Evolutionary conservation across 2,888 invertebrate genomes (phyloP).

Genomic region (Plebejus melissa): DNA sequence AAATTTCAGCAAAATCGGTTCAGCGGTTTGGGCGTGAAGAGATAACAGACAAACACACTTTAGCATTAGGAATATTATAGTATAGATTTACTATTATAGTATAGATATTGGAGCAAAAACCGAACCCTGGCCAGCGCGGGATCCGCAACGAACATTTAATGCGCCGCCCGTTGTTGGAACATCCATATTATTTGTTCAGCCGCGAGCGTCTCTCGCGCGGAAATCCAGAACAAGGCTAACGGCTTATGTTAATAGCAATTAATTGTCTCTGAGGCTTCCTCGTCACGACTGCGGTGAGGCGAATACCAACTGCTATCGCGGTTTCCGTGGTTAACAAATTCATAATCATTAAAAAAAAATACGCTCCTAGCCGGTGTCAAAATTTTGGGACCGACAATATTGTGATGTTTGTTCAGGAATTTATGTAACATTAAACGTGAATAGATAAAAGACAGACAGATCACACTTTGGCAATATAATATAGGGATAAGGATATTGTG

Average conservation of each 20-base stretch:
- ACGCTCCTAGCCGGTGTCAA: background rate
- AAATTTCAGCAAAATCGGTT: too few relatives aligned
- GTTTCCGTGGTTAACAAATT: slow-evolving; percentile 3
- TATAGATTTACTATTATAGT: background rate
- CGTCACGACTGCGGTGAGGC: slow-evolving; percentile 20
- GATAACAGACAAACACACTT: too few relatives aligned
- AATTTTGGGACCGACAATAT: background rate
- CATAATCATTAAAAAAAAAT: background rate
- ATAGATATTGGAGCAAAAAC: background rate
- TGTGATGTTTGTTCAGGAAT: background rate
- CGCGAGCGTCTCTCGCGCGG: slow-evolving; percentile 11
- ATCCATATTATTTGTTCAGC: slow-evolving; percentile 20
- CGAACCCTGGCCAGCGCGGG: background rate
- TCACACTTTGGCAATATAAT: too few relatives aligned
- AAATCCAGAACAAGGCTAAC: slow-evolving; percentile 23
- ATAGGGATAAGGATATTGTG: background rate
- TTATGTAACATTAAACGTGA: too few relatives aligned
- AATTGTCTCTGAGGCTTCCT: slow-evolving; percentile 21
- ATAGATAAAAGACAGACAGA: too few relatives aligned
- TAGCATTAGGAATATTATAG: too few relatives aligned
- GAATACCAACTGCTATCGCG: background rate
- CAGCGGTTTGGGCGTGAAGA: too few relatives aligned
- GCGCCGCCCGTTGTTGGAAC: background rate
- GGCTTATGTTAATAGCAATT: slow-evolving; percentile 16
- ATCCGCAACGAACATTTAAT: background rate